Evolutionary conservation across 2,113 vertebrate genomes (phyloP), one percentile per base, ranked within the genome.

Genomic region (Phaethon lepturus): DNA sequence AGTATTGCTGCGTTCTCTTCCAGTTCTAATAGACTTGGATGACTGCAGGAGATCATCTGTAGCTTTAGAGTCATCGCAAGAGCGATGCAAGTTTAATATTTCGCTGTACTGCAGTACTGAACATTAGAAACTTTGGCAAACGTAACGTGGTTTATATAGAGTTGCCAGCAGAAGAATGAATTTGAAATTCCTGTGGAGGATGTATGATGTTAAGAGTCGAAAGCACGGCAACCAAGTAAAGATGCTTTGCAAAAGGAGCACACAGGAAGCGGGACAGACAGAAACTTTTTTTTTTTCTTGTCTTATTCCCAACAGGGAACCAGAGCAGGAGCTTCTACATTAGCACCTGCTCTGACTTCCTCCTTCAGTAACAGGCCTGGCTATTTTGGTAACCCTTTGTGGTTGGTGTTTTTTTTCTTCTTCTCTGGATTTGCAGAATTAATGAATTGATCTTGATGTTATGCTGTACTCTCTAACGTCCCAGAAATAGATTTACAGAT

Each of bases 301-400:
- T 62, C 33, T 86, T 47, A 16, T 77, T 96, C 68, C 60, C 72
- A 93, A 18, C 50, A 86, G 88, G 92, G 74, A 86, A 69, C 22
- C 66, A 62, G 42, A 66, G 50, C 45, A n/a, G 67, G 62, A 82
- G 40, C 38, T 90, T 93, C 69, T 81, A 16, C 73, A 68, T 63
- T 3, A 93, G 81, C 90, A 91, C 88, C 79, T 96, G 76, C 68
- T 66, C 26, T 18, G 26, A 67, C 83, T 86, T 95, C 88, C 68
- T 92, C 47, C 52, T 74, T 80, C 33, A 22, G 59, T 47, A 89
- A 44, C 63, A 47, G 16, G 33, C 66, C 44, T 82, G 17, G 42
- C 78, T 91, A 66, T 78, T 88, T 92, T 84, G 91, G 64, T 84
- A 84, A 52, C 23, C 26, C 8, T 42, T 71, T 42, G 42, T 31